These are phyloP conservation scores for Nothura maculosa DNA, from an alignment of 2,797 vertebrate genomes.

Conservation along the genomic window DNA sequence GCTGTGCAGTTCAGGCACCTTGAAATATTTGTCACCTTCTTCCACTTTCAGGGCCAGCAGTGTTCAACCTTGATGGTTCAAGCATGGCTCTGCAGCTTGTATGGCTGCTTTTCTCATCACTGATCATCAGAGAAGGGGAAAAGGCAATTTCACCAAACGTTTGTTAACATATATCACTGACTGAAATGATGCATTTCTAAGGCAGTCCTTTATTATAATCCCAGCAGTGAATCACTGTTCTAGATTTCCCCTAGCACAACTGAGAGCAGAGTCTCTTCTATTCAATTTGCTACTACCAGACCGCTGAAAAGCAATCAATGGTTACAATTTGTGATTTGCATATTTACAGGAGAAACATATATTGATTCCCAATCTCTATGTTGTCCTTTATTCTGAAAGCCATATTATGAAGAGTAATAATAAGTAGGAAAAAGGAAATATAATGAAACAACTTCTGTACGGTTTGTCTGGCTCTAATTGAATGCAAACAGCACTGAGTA, in stretches of 20 bases:
- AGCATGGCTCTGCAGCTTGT: neutral
- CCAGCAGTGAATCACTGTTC: slow-evolving; percentile 48
- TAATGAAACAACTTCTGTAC: neutral
- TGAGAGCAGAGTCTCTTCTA: slow-evolving; percentile 14
- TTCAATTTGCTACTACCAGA: neutral
- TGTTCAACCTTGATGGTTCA: neutral
- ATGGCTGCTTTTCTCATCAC: neutral
- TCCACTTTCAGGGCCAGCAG: neutral
- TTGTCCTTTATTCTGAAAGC: slow-evolving; percentile 30
- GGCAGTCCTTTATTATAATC: slow-evolving; percentile 39
- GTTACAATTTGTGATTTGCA: slow-evolving; percentile 46
- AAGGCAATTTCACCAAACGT: neutral
- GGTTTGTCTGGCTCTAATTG: neutral
- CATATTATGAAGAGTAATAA: slow-evolving; percentile 28
- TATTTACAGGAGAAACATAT: slow-evolving; percentile 47
- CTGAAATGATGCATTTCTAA: slow-evolving; percentile 42
- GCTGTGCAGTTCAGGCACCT: neutral
- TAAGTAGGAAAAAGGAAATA: neutral
- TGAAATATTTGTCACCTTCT: neutral
- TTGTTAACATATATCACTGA: neutral
- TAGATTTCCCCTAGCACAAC: slow-evolving; percentile 29
- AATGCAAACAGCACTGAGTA: neutral
- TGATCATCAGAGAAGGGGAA: neutral
- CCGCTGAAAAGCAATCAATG: slow-evolving; percentile 44
- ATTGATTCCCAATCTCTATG: slow-evolving; percentile 41